Conservation (phyloP, 2,888 invertebrate genomes). For the Luperina testacea region DNA sequence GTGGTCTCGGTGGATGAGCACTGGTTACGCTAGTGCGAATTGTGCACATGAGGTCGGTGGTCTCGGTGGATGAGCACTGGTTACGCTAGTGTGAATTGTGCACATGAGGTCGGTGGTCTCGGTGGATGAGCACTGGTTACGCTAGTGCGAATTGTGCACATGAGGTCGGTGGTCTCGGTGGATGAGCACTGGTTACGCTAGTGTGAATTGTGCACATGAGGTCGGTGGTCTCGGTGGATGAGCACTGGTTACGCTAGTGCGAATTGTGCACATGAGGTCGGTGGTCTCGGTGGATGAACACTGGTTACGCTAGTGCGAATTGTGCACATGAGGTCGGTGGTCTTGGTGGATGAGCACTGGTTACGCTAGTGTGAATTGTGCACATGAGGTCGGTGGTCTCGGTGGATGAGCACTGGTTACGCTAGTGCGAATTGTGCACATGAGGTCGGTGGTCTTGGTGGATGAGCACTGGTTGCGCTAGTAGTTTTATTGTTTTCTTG, state of each 20-base stretch:
- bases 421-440: neutral
- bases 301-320: neutral
- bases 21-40: neutral
- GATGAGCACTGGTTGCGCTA: neutral
- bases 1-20: no score
- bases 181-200: no score
- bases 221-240: neutral
- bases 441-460: neutral
- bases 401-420: no score
- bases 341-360: no score
- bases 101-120: neutral
- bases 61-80: neutral
- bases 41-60: neutral
- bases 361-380: no score
- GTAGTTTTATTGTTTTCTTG: neutral
- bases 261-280: neutral
- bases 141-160: no score
- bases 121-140: neutral
- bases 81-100: no score
- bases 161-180: no score
- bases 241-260: neutral
- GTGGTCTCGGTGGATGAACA: neutral
- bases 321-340: no score
- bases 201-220: neutral
- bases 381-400: no score